Evolutionary conservation across 2,113 vertebrate genomes (phyloP).

Genomic region (Fregata magnificens): DNA sequence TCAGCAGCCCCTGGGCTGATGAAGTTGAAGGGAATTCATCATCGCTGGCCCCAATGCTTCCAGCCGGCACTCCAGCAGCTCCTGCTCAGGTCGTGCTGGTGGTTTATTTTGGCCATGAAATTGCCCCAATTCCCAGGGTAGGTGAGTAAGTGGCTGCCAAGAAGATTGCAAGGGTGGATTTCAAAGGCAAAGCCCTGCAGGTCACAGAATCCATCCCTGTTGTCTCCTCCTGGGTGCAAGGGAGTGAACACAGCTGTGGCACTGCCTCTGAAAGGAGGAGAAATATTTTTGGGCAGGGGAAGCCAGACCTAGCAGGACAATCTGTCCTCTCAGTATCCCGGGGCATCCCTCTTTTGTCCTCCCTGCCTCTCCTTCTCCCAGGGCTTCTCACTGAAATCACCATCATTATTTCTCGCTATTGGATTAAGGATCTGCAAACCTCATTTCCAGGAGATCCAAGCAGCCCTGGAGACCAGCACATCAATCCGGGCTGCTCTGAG

Average conservation of each 20-base stretch:
- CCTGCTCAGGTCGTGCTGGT: not conserved
- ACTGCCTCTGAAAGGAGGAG: not conserved
- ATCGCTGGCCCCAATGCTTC: not conserved
- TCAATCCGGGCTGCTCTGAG: conserved; percentile 28
- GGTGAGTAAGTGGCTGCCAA: not conserved
- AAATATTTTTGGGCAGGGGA: not conserved
- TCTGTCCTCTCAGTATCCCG: accelerated
- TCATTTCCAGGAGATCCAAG: conserved; percentile 2
- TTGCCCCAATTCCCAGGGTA: not conserved
- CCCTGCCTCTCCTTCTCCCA: not conserved
- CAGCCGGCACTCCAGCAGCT: not conserved
- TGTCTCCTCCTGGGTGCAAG: not conserved
- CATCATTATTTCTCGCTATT: not conserved
- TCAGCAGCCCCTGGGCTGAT: not conserved
- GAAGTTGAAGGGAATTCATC: conserved; percentile 12
- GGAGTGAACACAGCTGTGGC: accelerated
- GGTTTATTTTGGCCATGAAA: conserved; percentile 15
- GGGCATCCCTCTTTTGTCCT: not conserved
- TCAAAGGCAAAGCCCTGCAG: not conserved
- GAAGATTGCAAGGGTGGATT: not conserved
- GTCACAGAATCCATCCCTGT: not conserved
- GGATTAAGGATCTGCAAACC: not conserved
- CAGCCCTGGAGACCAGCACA: not conserved
- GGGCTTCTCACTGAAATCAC: not conserved
- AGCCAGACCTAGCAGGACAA: not conserved